Conservation (phyloP, 2,888 invertebrate species). For the Adineta ricciae region DNA sequence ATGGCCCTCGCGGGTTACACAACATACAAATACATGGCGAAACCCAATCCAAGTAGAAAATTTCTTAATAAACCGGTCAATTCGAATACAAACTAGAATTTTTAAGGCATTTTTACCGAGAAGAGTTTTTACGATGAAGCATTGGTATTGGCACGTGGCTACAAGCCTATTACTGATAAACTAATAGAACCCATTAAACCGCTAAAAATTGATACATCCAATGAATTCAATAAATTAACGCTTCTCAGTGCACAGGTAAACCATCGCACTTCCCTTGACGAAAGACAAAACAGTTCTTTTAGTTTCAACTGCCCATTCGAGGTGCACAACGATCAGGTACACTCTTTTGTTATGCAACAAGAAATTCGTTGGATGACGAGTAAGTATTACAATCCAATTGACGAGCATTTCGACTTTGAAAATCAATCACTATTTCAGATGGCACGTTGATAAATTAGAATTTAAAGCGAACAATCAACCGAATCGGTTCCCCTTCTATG, state of each 20-base stretch:
- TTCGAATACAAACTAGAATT: too few species aligned
- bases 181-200: slow-evolving; percentile 3
- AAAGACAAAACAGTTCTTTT: not conserved
- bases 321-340: not conserved
- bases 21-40: not conserved
- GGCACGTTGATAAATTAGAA: slow-evolving; percentile 18
- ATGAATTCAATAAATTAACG: not conserved
- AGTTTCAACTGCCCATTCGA: slow-evolving; percentile 11
- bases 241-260: not conserved
- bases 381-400: not conserved
- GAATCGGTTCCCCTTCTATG: not conserved
- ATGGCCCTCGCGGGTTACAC: not conserved
- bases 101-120: not conserved
- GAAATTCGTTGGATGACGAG: slow-evolving; percentile 8
- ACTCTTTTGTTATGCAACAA: slow-evolving; percentile 4
- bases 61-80: not conserved
- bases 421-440: not conserved
- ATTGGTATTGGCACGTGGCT: not conserved
- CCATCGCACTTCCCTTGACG: not conserved
- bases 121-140: slow-evolving; percentile 3
- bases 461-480: slow-evolving; percentile 18
- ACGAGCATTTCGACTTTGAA: not conserved
- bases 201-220: not conserved
- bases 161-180: not conserved
- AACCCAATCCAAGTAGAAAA: not conserved